Conservation (phyloP, 2,888 invertebrate species). For the Acrobasis consociella region DNA sequence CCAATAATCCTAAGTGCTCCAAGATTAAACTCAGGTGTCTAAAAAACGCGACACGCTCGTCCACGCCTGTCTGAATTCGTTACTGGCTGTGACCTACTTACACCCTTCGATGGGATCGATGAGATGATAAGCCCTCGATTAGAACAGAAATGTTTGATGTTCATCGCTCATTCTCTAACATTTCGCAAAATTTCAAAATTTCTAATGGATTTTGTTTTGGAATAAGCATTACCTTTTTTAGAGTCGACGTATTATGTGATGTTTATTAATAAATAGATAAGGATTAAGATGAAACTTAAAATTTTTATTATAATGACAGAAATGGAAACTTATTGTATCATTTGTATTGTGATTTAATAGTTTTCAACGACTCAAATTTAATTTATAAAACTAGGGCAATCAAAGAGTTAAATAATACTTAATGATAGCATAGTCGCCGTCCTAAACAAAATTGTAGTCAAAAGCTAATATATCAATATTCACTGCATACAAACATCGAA, state of each 20-base stretch:
- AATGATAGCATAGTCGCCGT: too few relatives aligned
- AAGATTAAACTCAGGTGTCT: constrained; percentile 65
- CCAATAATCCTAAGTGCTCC: constrained; percentile 66
- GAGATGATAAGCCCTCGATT: constrained; percentile 55
- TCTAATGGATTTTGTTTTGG: not conserved
- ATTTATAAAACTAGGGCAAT: too few relatives aligned
- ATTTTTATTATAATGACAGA: too few relatives aligned
- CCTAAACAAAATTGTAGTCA: too few relatives aligned
- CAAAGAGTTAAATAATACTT: too few relatives aligned
- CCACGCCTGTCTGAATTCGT: constrained; percentile 74
- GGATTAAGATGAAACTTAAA: too few relatives aligned
- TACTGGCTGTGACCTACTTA: constrained; percentile 51
- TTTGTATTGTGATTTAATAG: too few relatives aligned
- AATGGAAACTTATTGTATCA: too few relatives aligned
- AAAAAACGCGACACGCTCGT: constrained; percentile 67
- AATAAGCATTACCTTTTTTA: too few relatives aligned
- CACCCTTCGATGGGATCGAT: constrained; percentile 40
- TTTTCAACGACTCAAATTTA: too few relatives aligned
- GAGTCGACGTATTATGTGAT: too few relatives aligned
- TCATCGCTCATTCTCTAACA: not conserved
- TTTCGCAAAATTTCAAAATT: constrained; percentile 1
- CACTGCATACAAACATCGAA: constrained; percentile 22
- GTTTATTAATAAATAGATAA: too few relatives aligned
- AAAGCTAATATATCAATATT: not conserved
- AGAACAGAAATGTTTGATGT: constrained; percentile 31